Evolutionary conservation across 2,797 vertebrate species (phyloP), one percentile per base, ranked within the genome.

Genomic region (Danio choprae): DNA sequence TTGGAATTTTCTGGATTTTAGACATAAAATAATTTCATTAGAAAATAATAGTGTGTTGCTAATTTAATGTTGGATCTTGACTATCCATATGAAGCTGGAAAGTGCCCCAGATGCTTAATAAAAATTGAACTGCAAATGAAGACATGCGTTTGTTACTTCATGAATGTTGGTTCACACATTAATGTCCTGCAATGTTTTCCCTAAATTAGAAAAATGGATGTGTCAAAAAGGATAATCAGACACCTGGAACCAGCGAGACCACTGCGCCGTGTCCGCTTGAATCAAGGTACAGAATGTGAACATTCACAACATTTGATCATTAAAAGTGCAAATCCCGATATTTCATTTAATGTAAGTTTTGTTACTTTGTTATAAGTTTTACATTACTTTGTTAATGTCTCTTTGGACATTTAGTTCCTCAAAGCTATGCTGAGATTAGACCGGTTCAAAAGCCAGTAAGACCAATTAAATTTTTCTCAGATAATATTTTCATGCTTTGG

Each of bases 191-290:
- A 55, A 51, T 13, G 0, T 43, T 64, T 56, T 12, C 1, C 7
- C 22, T 72, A 55, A 58, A 89, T 40, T 51, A 76, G 74, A 74
- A 86, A 88, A 82, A 95, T 95, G 94, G 93, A 94, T 74, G 85
- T 92, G 50, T 89, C 91, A 15, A 92, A 87, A 59, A 91, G 86
- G 85, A 88, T 87, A 81, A 43, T 88, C 6, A 92, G 90, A 67
- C 90, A 93, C 50, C 87, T 95, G 83, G 89, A 94, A 84, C 94
- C 93, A n/a, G 94, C 94, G 0, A 92, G 94, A 83, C 94, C 94
- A 2, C 87, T 95, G 22, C 93, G 93, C 6, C 92, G 92, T 69
- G 79, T 85, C 77, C 82, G 85, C 67, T 50, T 67, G 10, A 81
- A 87, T 58, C 83, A 81, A 20, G 90, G 92, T 93, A 83, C 20